These are phyloP conservation scores for Branchinecta lindahli DNA, from an alignment of 1,140 invertebrate genomes.

Conservation along the genomic window DNA sequence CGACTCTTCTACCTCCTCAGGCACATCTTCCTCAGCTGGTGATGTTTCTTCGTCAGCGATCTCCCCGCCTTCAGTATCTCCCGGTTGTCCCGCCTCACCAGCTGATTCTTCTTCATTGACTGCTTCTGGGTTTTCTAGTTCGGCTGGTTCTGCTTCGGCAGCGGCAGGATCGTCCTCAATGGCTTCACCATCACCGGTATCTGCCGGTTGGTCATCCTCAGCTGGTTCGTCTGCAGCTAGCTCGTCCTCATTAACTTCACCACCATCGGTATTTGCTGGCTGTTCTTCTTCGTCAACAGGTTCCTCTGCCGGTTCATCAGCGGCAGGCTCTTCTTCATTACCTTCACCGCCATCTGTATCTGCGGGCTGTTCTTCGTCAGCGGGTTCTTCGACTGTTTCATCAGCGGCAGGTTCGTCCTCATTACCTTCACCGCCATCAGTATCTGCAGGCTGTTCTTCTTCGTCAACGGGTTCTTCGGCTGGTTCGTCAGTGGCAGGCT, in stretches of 20 bases:
- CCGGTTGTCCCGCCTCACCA: not conserved
- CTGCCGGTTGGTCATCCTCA: not conserved
- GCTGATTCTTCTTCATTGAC: slow-evolving; percentile 13
- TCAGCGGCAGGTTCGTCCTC: not conserved
- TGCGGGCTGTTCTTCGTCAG: not conserved
- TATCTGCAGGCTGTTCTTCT: not conserved
- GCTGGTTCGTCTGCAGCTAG: not conserved
- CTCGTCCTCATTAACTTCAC: not conserved
- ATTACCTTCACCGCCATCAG: slow-evolving; percentile 1
- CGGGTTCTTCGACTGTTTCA: not conserved
- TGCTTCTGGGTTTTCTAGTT: not conserved
- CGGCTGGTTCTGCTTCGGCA: not conserved
- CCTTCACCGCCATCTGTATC: not conserved
- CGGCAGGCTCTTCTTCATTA: slow-evolving; percentile 16
- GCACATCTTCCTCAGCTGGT: slow-evolving; percentile 14
- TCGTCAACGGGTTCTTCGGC: slow-evolving; percentile 1
- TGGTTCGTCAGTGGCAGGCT: slow-evolving; percentile 3
- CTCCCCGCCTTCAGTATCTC: slow-evolving; percentile 11
- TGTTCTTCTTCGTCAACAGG: slow-evolving; percentile 13
- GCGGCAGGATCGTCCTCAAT: not conserved
- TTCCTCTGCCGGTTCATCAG: slow-evolving; percentile 23
- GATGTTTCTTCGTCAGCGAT: slow-evolving; percentile 14
- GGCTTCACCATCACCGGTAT: too few species aligned
- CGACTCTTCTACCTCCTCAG: too few species aligned
- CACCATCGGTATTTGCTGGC: not conserved